These are phyloP conservation scores for Drosophila phalerata DNA, from an alignment of 2,888 invertebrate species.

Conservation along the genomic window DNA sequence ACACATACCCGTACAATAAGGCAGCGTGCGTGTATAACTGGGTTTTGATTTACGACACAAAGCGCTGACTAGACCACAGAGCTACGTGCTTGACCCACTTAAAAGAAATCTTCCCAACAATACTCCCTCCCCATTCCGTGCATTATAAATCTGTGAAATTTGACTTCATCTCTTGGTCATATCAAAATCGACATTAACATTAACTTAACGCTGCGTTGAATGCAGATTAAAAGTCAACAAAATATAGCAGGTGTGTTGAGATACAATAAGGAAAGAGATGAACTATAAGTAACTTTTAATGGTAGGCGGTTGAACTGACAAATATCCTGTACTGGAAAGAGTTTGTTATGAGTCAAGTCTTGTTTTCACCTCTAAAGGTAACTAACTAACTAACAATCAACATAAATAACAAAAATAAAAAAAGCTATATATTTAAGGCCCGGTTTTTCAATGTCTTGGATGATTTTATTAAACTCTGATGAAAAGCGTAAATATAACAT, in stretches of 20 bases:
- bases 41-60: slow-evolving; percentile 58
- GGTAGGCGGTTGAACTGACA: too few relatives aligned
- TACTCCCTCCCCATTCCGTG: neutral
- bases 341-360: neutral
- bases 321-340: neutral
- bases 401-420: too few relatives aligned
- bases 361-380: too few relatives aligned
- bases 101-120: neutral
- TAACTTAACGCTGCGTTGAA: neutral
- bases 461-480: neutral
- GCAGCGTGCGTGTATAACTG: slow-evolving; percentile 35
- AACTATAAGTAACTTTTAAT: neutral
- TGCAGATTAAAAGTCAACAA: slow-evolving; percentile 22
- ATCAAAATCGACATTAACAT: slow-evolving; percentile 27
- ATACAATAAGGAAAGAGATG: too few relatives aligned
- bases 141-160: neutral
- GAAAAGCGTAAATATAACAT: neutral
- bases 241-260: neutral
- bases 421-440: too few relatives aligned
- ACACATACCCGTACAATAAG: slow-evolving; percentile 36
- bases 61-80: slow-evolving; percentile 25
- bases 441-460: too few relatives aligned
- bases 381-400: too few relatives aligned
- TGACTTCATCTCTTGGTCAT: slow-evolving; percentile 16
- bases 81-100: slow-evolving; percentile 58